Conservation (phyloP, 1,140 invertebrate species). For the Drosophila fuyamai region DNA sequence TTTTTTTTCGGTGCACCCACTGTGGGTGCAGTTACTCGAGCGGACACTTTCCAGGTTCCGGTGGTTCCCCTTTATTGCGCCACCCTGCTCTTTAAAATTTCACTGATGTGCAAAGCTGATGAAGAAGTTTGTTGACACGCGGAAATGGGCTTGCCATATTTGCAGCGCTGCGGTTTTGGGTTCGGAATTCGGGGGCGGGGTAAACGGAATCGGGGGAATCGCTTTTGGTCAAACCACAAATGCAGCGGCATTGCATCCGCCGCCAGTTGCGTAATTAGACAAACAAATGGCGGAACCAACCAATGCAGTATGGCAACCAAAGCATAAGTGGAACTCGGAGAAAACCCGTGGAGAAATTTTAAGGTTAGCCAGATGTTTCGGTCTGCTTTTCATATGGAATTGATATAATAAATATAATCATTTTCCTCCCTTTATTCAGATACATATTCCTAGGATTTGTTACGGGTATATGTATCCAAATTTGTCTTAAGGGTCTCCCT, state of each 20-base stretch:
- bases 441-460: too few relatives aligned
- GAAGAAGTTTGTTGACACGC: conserved; percentile 54
- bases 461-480: too few relatives aligned
- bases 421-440: too few relatives aligned
- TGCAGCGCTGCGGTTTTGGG: conserved; percentile 23
- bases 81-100: conserved; percentile 35
- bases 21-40: conserved; percentile 43
- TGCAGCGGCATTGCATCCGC: conserved; percentile 41
- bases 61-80: conserved; percentile 8
- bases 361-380: not conserved
- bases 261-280: conserved; percentile 38
- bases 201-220: conserved; percentile 40
- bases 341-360: conserved; percentile 4
- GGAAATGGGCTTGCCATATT: conserved; percentile 63
- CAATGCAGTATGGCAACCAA: conserved; percentile 7
- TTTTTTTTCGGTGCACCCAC: conserved; percentile 14
- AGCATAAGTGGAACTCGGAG: conserved; percentile 2
- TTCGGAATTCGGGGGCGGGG: not conserved
- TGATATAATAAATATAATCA: not conserved
- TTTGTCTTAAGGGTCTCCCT: too few relatives aligned
- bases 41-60: conserved; percentile 48
- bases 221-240: conserved; percentile 49
- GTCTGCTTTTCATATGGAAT: not conserved
- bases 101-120: conserved; percentile 24
- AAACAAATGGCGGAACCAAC: conserved; percentile 43